These are phyloP conservation scores for Actenoides lindsayi DNA, from an alignment of 2,113 vertebrate genomes.

Conservation along the genomic window DNA sequence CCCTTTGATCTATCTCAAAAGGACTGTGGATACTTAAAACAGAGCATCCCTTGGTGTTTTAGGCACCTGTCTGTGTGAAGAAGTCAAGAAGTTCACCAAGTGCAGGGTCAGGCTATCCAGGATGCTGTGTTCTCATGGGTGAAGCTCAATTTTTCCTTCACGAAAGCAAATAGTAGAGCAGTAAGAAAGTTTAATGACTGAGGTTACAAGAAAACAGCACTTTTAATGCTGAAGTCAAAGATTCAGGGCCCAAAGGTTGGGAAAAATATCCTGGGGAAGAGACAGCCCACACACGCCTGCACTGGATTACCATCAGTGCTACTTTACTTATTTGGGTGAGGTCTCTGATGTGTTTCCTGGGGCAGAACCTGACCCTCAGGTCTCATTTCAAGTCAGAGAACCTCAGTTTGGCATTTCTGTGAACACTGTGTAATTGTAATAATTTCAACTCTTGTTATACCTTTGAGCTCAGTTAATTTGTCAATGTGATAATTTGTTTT, in stretches of 20 bases:
- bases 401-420: constrained; percentile 18
- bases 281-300: not conserved
- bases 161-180: not conserved
- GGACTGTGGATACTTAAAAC: not conserved
- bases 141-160: not conserved
- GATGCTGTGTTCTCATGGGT: not conserved
- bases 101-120: not conserved
- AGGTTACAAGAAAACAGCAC: not conserved
- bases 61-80: not conserved
- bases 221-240: constrained; percentile 11
- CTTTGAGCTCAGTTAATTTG: constrained; percentile 35
- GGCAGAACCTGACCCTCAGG: constrained; percentile 32
- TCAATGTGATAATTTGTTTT: constrained; percentile 32
- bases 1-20: not conserved
- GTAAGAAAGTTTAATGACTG: not conserved
- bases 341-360: constrained; percentile 8
- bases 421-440: constrained; percentile 31
- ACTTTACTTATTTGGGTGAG: not conserved
- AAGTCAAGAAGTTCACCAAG: not conserved
- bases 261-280: not conserved
- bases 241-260: not conserved
- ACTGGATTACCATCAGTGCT: not conserved
- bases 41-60: not conserved
- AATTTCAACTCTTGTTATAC: constrained; percentile 35
- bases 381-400: constrained; percentile 46